Percentiles rank a stretch among this genome's conserved stretches.
Conservation (phyloP, 2,113 vertebrate species). For the Myodes glareolus region DNA sequence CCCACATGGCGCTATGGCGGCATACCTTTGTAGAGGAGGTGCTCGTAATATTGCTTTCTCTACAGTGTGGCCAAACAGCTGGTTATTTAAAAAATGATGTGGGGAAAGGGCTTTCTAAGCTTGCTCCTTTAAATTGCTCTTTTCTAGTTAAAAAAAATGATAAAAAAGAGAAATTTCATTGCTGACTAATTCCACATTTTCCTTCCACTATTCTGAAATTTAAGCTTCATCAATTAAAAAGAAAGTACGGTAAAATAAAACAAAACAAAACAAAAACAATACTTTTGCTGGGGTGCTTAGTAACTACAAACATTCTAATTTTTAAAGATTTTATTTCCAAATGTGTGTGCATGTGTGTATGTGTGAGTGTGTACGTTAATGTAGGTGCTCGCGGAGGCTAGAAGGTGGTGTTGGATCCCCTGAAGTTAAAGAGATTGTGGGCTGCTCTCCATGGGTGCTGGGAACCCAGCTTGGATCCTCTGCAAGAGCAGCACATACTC, state of each 20-base stretch:
- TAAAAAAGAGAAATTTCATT: not conserved
- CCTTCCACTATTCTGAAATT: not conserved
- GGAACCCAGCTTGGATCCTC: not conserved
- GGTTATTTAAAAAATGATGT: not conserved
- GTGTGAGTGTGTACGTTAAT: not conserved
- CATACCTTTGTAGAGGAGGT: too few relatives aligned
- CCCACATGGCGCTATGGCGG: fast-evolving
- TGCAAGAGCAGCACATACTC: not conserved
- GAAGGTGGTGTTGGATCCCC: not conserved
- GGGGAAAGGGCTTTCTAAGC: not conserved
- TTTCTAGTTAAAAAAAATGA: not conserved
- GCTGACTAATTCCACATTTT: not conserved
- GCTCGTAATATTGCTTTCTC: not conserved
- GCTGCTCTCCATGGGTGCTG: not conserved
- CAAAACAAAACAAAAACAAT: not conserved
- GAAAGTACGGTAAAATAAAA: too few relatives aligned
- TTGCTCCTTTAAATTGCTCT: not conserved
- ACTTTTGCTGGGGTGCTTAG: not conserved
- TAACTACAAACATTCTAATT: not conserved
- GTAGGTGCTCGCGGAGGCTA: not conserved
- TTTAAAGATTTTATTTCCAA: not conserved
- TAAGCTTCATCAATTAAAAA: not conserved
- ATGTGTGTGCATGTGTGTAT: not conserved
- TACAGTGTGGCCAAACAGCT: not conserved
- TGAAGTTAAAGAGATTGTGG: not conserved